A percentile compares a stretch with the other conserved stretches of the same genome.
Evolutionary conservation across 2,797 vertebrate species (phyloP).

Genomic region (Microctenopoma lineatum): DNA sequence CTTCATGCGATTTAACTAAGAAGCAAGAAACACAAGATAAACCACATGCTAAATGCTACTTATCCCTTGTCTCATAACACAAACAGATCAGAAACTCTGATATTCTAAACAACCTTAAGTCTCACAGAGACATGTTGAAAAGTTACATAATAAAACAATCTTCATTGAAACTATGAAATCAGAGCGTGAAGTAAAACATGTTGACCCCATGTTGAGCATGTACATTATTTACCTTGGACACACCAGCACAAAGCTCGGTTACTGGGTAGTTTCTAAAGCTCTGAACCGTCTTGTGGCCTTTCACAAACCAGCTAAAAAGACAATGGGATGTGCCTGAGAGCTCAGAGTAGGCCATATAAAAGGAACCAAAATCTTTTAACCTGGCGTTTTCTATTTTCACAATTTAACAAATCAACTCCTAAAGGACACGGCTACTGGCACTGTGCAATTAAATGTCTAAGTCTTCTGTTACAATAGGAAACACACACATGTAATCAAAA

Average conservation of each 20-base stretch:
- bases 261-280: background rate
- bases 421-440: background rate
- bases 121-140: too few relatives aligned
- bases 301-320: background rate
- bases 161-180: background rate
- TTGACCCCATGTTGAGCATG: background rate
- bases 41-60: background rate
- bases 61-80: background rate
- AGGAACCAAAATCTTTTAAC: background rate
- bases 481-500: background rate
- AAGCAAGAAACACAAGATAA: background rate
- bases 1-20: background rate
- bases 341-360: background rate
- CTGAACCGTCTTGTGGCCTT: background rate
- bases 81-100: background rate
- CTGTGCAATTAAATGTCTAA: background rate
- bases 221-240: background rate
- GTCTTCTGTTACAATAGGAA: background rate
- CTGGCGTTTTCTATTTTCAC: background rate
- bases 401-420: background rate
- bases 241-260: background rate
- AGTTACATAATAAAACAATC: background rate
- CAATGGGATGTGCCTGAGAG: background rate
- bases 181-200: background rate
- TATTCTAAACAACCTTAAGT: too few relatives aligned